Evolutionary conservation across 1,140 invertebrate species (phyloP), one percentile per base, ranked within the genome.

Genomic region (Sminthurides bifidus): DNA sequence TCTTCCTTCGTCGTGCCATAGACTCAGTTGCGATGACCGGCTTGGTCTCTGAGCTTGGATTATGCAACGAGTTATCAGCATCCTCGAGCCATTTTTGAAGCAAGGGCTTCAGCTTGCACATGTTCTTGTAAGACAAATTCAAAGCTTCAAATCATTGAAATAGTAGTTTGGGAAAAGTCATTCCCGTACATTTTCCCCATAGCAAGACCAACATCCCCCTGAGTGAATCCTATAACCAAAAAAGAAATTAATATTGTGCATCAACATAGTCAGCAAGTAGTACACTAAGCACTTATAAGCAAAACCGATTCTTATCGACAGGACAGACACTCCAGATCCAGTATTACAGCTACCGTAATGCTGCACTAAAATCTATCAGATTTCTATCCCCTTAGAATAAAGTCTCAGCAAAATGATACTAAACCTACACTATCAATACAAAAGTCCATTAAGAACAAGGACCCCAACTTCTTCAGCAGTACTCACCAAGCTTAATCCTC

Each of bases 161-260:
- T 98, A 33, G 94, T 98, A 21, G 94, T 98, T 74, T 98, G 94
- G 12, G 92, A 97, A 74, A 98, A 98, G 70, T 98, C 94, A 70
- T 97, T 98, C 41, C 93, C 92, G 69, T 98, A 98, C 1, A 97
- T 76, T 71, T 96, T 96, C 38, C 94, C 94, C 89, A 98, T 94
- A 31, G 94, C 94, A 35, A 97, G 76, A 1, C 94, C 94, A 6
- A 98, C 94, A 70, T 98, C 94, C 26, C 94, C 94, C 74, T 98
- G 94, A 3, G 94, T 98, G 72, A 96, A 98, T 21, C 94, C 86
- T 87, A 70, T n/a, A n/a, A n/a, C n/a, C n/a, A n/a, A n/a, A n/a
- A n/a, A n/a, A n/a, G n/a, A n/a, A n/a, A n/a, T n/a, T n/a, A n/a
- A n/a, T n/a, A n/a, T n/a, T n/a, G n/a, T n/a, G n/a, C n/a, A n/a